Evolutionary conservation across 37 sponge, comb jelly and placozoan genomes (phyloP).

Genomic region (Theonella swinhoei): DNA sequence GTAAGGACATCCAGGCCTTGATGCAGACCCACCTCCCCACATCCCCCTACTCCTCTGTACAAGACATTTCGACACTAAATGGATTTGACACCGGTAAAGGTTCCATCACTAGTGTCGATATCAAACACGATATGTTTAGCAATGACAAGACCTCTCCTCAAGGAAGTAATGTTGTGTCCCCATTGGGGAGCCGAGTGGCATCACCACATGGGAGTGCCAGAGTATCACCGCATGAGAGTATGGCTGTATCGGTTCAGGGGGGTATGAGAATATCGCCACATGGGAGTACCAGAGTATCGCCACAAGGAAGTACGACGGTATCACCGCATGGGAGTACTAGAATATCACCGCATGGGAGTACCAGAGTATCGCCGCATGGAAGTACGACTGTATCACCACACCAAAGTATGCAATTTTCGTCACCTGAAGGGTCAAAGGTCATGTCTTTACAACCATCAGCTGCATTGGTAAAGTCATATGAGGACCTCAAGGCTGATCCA

Average conservation of each 20-base stretch:
- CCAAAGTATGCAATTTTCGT: not conserved
- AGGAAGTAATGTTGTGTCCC: not conserved
- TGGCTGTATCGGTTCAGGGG: not conserved
- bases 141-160: no score
- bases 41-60: not conserved
- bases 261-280: not conserved
- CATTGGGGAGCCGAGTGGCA: no score
- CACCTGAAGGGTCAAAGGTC: not conserved
- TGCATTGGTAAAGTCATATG: not conserved
- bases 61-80: not conserved
- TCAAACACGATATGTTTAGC: constrained; percentile 40
- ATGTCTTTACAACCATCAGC: not conserved
- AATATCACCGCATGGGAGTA: not conserved
- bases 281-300: not conserved
- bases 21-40: constrained; percentile 9
- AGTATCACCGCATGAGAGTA: not conserved
- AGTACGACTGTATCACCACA: not conserved
- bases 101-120: constrained; percentile 39
- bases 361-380: not conserved
- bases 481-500: constrained; percentile 9
- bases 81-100: not conserved
- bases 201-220: not conserved
- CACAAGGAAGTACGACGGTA: not conserved
- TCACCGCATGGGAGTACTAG: not conserved
- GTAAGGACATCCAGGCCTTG: constrained; percentile 22